Evolutionary conservation across 2,888 invertebrate species (phyloP).

Genomic region (Coremacera marginata): DNA sequence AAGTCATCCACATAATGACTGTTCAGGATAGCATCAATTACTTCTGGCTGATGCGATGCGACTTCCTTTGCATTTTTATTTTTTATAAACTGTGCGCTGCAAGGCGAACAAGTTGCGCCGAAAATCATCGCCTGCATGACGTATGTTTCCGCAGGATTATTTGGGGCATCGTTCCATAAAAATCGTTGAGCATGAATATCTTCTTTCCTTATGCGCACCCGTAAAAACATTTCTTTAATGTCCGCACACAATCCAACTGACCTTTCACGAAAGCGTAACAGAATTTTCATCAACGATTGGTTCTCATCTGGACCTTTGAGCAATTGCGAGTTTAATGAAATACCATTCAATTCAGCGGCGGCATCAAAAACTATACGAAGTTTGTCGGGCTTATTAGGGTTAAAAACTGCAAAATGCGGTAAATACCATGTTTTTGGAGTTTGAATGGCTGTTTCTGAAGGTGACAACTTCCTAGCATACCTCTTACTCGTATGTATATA

Average conservation of each 20-base stretch:
- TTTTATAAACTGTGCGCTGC: no score
- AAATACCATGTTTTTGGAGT: not conserved
- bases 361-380: not conserved
- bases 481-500: no score
- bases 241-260: no score
- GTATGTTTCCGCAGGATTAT: not conserved
- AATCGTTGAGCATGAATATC: not conserved
- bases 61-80: no score
- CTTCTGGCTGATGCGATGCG: no score
- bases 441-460: not conserved
- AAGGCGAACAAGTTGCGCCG: not conserved
- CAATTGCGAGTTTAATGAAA: not conserved
- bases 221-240: no score
- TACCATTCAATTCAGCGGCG: not conserved
- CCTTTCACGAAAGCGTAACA: no score
- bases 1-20: not conserved
- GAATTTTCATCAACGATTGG: not conserved
- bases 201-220: no score
- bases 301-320: not conserved
- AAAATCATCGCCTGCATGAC: not conserved
- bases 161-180: not conserved
- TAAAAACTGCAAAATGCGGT: not conserved
- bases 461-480: not conserved
- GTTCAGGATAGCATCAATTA: not conserved
- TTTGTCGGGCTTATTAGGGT: not conserved